Conservation (phyloP, 2,113 vertebrate genomes). For the Gnathonemus longibarbis region DNA sequence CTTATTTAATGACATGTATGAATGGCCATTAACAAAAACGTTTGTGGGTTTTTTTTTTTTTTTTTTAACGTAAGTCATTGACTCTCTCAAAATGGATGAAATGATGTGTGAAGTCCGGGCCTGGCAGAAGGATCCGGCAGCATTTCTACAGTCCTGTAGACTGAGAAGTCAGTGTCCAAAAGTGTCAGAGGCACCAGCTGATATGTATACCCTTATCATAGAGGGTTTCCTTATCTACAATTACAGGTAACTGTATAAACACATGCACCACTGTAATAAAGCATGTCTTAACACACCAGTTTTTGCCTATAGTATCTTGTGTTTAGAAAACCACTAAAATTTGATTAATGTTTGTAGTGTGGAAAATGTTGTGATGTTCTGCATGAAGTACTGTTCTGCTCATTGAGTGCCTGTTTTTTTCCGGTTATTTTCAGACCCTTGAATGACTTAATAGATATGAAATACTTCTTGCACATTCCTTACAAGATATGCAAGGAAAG, state of each 20-base stretch:
- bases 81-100: slow-evolving; percentile 81
- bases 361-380: neutral
- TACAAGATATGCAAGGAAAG: slow-evolving; percentile 83
- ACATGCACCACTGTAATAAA: neutral
- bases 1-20: neutral
- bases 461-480: slow-evolving; percentile 81
- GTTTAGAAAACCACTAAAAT: neutral
- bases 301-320: neutral
- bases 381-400: neutral
- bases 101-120: slow-evolving; percentile 68
- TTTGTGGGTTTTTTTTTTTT: neutral
- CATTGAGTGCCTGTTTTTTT: slow-evolving; percentile 3
- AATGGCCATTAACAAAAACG: neutral
- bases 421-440: slow-evolving; percentile 64
- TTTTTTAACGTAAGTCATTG: slow-evolving; percentile 60
- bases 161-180: neutral
- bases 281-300: neutral
- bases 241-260: slow-evolving; percentile 65
- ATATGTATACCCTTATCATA: slow-evolving; percentile 70
- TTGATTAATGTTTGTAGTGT: neutral
- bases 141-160: slow-evolving; percentile 31
- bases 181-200: slow-evolving; percentile 19
- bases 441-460: slow-evolving; percentile 72
- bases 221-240: slow-evolving; percentile 93
- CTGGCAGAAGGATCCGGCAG: slow-evolving; percentile 58